Evolutionary conservation across 37 sponge, comb jelly and placozoan species (phyloP), one percentile per base, ranked within the genome.

Genomic region (Theonella swinhoei): DNA sequence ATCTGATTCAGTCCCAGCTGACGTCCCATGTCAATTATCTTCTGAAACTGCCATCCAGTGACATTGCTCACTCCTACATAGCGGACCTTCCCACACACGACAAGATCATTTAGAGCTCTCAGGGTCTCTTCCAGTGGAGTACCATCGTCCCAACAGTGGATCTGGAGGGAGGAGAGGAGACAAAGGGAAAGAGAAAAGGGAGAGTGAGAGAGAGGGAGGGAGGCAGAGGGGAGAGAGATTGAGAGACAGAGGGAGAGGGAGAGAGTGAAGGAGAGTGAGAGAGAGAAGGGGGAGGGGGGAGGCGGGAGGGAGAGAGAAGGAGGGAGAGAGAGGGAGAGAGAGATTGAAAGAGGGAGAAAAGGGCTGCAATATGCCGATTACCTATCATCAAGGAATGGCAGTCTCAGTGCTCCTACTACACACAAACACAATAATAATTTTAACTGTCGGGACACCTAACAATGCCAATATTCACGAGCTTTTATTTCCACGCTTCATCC

Each of bases 41-140:
- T 91, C 86, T 96, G 97, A 39, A 96, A 90, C 85, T 96, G 97
- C 97, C 97, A 96, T 0, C 97, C 97, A 29, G 87, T 77, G 74
- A 94, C 97, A 64, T 96, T 96, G 80, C 97, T 96, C 61, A 96
- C 82, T 34, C 97, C 97, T 26, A 96, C 35, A 59, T 96, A 96
- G 64, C 72, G 86, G 9, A 96, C 84, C 88, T 96, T 96, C 11
- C 97, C 94, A 65, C 30, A 30, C 36, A 69, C 59, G 20, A 96
- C 97, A 36, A 96, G 91, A 66, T 91, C 92, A 64, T 89, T 87
- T 59, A 96, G 89, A 0, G 94, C 88, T 3, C 86, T 32, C 33
- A 96, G 73, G 17, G 94, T 94, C 84, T 96, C 97, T 74, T 96
- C 97, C 59, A 96, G 28, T 8, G 92, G 90, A 0, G 97, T 93